Conservation (phyloP, 1,140 invertebrate genomes). For the Pteromalus puparum region DNA sequence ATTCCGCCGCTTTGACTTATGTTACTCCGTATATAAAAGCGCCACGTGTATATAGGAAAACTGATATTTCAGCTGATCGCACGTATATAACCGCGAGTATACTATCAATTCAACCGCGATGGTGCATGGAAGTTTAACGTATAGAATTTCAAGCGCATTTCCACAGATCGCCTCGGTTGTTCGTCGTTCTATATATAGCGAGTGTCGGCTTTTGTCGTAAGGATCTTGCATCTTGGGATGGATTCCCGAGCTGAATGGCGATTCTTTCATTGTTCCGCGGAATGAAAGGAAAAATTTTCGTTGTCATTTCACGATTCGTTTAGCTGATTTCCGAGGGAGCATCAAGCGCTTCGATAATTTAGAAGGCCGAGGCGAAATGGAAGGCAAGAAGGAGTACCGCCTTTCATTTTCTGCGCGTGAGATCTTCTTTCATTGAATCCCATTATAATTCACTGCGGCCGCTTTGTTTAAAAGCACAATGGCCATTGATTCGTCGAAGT, state of each 20-base stretch:
- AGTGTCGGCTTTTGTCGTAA: no score
- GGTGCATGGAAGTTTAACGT: no score
- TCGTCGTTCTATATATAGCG: no score
- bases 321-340: conserved; percentile 57
- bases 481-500: conserved; percentile 62
- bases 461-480: conserved; percentile 69
- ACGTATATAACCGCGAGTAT: no score
- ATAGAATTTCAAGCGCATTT: no score
- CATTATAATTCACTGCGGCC: conserved; percentile 62
- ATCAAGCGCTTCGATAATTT: conserved; percentile 60
- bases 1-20: not conserved
- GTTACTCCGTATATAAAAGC: no score
- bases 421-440: conserved; percentile 69
- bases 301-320: conserved; percentile 59
- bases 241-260: not conserved
- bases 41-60: no score
- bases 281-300: conserved; percentile 2
- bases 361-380: conserved; percentile 57
- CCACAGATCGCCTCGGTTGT: no score
- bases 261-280: not conserved
- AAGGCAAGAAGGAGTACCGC: conserved; percentile 14
- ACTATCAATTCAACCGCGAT: no score
- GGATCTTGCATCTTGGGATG: not conserved
- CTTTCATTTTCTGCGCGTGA: conserved; percentile 32
- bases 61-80: no score